These are phyloP conservation scores for Anagyrus pseudococci DNA, from an alignment of 2,888 invertebrate genomes.

Conservation along the genomic window DNA sequence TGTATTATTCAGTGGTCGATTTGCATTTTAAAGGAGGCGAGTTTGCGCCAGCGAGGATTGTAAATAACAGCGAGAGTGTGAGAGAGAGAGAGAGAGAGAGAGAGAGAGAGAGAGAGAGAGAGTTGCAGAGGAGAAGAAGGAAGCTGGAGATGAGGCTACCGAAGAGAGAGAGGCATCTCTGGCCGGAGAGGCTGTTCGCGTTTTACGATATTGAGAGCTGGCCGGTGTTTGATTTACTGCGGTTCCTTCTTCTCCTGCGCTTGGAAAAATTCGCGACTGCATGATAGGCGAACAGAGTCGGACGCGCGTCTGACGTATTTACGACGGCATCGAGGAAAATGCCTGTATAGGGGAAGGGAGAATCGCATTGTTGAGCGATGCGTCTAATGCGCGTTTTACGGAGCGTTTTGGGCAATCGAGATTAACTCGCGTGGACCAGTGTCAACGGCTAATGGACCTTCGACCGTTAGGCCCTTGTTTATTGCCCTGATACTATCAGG, in stretches of 20 bases:
- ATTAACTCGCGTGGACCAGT: background rate
- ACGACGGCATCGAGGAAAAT: too few relatives aligned
- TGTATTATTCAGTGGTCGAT: conserved; percentile 41
- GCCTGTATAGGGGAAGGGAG: too few relatives aligned
- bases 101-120: conserved; percentile 1
- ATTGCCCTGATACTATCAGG: too few relatives aligned
- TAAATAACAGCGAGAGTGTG: conserved; percentile 35
- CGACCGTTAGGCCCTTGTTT: background rate
- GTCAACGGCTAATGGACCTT: background rate
- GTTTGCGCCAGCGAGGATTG: conserved; percentile 33
- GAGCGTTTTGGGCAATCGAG: background rate
- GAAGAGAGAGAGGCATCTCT: background rate
- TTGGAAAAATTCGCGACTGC: background rate
- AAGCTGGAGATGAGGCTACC: background rate
- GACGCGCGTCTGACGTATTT: too few relatives aligned
- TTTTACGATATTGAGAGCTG: background rate
- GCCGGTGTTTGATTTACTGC: background rate
- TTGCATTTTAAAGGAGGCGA: conserved; percentile 40
- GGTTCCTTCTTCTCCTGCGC: background rate
- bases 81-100: conserved; percentile 4
- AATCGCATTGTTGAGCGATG: too few relatives aligned
- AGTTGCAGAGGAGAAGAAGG: background rate
- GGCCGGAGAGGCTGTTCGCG: background rate
- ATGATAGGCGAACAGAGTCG: too few relatives aligned
- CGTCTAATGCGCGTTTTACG: background rate